Evolutionary conservation across 2,797 vertebrate genomes (phyloP), one percentile per base, ranked within the genome.

Genomic region (Sphenodon punctatus): DNA sequence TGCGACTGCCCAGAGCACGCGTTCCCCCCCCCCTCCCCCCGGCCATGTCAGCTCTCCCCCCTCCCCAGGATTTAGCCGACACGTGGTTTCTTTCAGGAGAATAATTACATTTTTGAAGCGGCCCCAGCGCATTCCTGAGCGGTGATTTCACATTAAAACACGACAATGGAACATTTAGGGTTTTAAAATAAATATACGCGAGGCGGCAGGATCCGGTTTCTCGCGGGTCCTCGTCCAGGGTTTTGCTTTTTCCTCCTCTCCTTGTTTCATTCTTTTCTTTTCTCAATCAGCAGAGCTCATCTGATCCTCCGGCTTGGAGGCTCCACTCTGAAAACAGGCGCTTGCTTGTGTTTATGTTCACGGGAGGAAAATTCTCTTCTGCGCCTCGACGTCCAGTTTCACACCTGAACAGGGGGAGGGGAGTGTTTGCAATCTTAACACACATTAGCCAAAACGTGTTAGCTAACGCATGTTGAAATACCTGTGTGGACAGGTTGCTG

Each of bases 121-220:
- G 70, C 66, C 80, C 84, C 89, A 90, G 73, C 30, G 45, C 91
- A 93, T 93, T 93, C 91, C 87, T 89, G 82, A 89, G 75, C 72
- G 13, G 60, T 90, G 92, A 93, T 87, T 89, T 63, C 78, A 91
- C 88, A 72, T 59, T 53, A 22, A 60, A 59, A 63, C 68, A 74
- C 75, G 75, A 88, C 87, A 87, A 88, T 84, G 71, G 84, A 72
- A 67, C 67, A 72, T 78, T 84, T 84, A 80, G 77, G 46, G 38
- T 80, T 32, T 43, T n/a, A 11, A 46, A 58, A 39, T 20, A 13
- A 41, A 46, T 4, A 8, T 15, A 14, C 10, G 8, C 41, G 22
- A 45, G 45, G 23, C 22, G 12, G 65, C 58, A 6, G 58, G 58
- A 48, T 55, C 42, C 17, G 5, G 6, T 63, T 42, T 48, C 55